A percentile compares a stretch with the other conserved stretches of the same genome.
phyloP scores from a whole-genome alignment of 2,888 invertebrate genomes.

The Adelognathus sp. region DNA sequence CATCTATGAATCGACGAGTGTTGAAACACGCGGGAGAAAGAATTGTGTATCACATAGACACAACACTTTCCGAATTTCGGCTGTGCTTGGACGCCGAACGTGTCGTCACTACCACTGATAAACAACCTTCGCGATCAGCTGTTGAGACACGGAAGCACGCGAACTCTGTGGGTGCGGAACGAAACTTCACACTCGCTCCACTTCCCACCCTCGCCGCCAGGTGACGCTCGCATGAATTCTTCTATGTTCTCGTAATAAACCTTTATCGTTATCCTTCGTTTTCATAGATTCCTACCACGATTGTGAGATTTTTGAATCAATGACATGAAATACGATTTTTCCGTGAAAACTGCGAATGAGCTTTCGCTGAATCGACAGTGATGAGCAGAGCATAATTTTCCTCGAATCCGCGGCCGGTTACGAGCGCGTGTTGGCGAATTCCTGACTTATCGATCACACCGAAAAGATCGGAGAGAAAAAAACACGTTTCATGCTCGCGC shows the following conservation, averaged over 20 bases:
- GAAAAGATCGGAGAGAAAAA: not conserved
- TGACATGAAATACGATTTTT: not conserved
- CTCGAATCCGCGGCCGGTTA: not conserved
- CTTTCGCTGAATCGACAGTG: not conserved
- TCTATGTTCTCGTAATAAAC: too few relatives aligned
- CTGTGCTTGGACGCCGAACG: not conserved
- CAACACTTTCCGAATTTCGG: constrained; percentile 5
- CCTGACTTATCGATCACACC: not conserved
- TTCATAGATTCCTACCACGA: too few relatives aligned
- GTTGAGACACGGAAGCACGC: not conserved
- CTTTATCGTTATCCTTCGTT: too few relatives aligned
- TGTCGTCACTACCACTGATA: not conserved
- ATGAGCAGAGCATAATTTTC: not conserved
- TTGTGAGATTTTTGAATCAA: not conserved
- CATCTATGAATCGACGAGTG: not conserved
- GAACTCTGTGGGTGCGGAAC: not conserved
- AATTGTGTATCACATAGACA: not conserved
- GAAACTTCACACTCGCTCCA: not conserved
- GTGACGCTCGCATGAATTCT: not conserved
- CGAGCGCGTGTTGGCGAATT: not conserved
- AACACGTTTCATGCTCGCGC: constrained; percentile 13
- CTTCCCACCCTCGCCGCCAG: not conserved
- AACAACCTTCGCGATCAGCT: constrained; percentile 28
- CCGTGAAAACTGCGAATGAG: not conserved
- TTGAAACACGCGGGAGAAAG: not conserved